phyloP scores from a whole-genome alignment of 1,140 invertebrate genomes.

The Nephotettix cincticeps region DNA sequence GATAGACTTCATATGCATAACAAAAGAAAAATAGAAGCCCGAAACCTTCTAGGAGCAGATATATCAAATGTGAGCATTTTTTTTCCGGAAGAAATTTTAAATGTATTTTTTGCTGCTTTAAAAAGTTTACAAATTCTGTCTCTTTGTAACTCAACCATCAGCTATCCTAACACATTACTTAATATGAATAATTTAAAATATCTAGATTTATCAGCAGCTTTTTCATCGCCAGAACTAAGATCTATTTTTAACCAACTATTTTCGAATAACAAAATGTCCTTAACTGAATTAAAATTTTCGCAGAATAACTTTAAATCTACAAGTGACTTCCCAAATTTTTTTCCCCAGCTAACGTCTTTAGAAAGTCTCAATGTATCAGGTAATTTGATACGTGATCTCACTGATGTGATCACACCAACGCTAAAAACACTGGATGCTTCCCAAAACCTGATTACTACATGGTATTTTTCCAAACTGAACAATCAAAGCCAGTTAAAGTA shows the following conservation, averaged over 20 bases:
- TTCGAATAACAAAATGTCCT: background rate
- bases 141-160: background rate
- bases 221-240: background rate
- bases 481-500: background rate
- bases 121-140: background rate
- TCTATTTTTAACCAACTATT: background rate
- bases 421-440: background rate
- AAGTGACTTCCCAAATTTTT: background rate
- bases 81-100: background rate
- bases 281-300: background rate
- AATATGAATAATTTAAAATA: background rate
- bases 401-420: background rate
- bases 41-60: background rate
- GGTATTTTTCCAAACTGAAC: background rate
- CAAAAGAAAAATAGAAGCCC: background rate
- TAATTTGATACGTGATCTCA: background rate
- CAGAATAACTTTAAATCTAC: background rate
- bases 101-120: background rate
- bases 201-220: background rate
- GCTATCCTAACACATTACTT: background rate
- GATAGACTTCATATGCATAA: background rate
- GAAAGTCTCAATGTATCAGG: background rate
- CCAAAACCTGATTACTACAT: constrained; percentile 7
- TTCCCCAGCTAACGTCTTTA: background rate
- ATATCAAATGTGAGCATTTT: no score